These are phyloP conservation scores for Penaeus chinensis DNA, from an alignment of 1,140 invertebrate species.

Conservation along the genomic window DNA sequence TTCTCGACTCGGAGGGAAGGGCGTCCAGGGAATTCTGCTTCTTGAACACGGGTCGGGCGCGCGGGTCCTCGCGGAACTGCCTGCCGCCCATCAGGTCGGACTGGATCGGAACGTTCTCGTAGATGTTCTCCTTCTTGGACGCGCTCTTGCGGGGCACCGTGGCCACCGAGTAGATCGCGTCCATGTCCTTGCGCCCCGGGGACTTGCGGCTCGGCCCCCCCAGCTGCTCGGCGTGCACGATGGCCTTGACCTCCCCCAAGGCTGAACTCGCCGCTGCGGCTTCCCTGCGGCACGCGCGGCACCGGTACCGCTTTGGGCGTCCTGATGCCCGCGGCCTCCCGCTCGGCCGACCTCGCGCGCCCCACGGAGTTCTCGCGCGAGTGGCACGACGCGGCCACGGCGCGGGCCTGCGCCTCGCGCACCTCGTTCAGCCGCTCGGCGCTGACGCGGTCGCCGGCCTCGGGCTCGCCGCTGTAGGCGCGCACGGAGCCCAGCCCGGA, in stretches of 20 bases:
- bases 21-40: conserved; percentile 59
- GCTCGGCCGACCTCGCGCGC: conserved; percentile 54
- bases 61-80: conserved; percentile 51
- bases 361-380: conserved; percentile 46
- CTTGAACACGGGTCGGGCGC: conserved; percentile 63
- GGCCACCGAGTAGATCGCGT: conserved; percentile 57
- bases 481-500: conserved; percentile 47
- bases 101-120: conserved; percentile 64
- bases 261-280: conserved; percentile 47
- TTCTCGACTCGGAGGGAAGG: conserved; percentile 57
- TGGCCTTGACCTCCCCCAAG: conserved; percentile 58
- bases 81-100: conserved; percentile 47
- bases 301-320: conserved; percentile 53
- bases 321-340: conserved; percentile 49
- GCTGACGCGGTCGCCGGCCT: conserved; percentile 38
- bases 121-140: conserved; percentile 67
- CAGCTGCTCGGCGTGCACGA: conserved; percentile 55
- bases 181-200: conserved; percentile 64
- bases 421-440: conserved; percentile 45
- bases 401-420: conserved; percentile 36
- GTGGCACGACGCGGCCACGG: conserved; percentile 27
- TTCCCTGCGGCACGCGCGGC: conserved; percentile 49
- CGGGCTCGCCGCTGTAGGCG: conserved; percentile 43
- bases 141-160: conserved; percentile 75
- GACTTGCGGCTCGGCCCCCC: conserved; percentile 44